phyloP scores from a whole-genome alignment of 2,888 invertebrate species.

The Oscheius onirici region DNA sequence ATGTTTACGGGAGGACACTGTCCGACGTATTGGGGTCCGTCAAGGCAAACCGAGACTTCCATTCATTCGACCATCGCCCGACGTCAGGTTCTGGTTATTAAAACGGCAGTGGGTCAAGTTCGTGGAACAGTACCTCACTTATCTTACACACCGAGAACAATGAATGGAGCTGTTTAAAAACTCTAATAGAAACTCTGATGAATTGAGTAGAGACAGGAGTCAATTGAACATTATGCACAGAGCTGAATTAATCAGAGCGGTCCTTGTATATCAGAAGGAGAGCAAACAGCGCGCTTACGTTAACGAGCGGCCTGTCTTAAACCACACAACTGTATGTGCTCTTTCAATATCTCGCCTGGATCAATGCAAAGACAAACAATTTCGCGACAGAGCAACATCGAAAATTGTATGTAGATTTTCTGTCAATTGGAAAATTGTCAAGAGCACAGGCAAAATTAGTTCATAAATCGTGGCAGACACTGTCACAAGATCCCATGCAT shows the following conservation, averaged over 20 bases:
- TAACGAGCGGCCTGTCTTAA: slow-evolving; percentile 33
- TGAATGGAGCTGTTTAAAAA: too few species aligned
- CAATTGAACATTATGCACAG: slow-evolving; percentile 1
- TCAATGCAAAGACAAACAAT: slow-evolving; percentile 23
- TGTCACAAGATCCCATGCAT: neutral
- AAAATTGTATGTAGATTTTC: neutral
- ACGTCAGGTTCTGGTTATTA: slow-evolving; percentile 30
- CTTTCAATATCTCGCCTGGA: slow-evolving; percentile 31
- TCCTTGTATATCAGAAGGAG: slow-evolving; percentile 30
- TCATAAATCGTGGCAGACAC: neutral
- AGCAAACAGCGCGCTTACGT: slow-evolving; percentile 31
- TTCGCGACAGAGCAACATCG: slow-evolving; percentile 17
- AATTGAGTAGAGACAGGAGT: neutral
- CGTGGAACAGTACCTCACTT: neutral
- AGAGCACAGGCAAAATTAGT: neutral
- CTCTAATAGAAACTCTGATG: too few species aligned
- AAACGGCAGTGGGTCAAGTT: slow-evolving; percentile 27
- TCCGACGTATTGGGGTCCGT: slow-evolving; percentile 29
- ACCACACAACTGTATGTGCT: slow-evolving; percentile 33
- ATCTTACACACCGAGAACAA: too few species aligned
- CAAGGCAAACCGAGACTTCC: slow-evolving; percentile 36
- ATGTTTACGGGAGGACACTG: slow-evolving; percentile 28
- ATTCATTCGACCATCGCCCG: slow-evolving; percentile 27
- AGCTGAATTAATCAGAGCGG: slow-evolving; percentile 30
- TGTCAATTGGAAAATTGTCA: neutral